A percentile compares a stretch with the other conserved stretches of the same genome.
phyloP scores from a whole-genome alignment of 2,113 vertebrate species.

The Todiramphus saurophagus region DNA sequence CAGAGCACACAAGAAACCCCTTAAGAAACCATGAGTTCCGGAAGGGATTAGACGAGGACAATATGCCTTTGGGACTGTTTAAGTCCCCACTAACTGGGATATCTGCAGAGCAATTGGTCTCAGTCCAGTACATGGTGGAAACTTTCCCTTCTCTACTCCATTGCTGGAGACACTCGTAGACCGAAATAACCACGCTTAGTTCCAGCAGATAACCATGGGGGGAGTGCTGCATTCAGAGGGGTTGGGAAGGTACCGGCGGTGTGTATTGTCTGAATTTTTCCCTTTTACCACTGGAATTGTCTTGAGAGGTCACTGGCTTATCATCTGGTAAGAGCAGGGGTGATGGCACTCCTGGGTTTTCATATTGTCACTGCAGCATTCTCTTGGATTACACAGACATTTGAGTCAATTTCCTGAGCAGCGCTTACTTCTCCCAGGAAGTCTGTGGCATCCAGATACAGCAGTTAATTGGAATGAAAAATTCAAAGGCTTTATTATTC shows the following conservation, averaged over 20 bases:
- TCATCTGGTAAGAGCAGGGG: not conserved
- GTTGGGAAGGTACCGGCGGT: rapidly evolving
- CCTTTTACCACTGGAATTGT: not conserved
- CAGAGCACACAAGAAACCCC: not conserved
- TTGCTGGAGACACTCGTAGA: not conserved
- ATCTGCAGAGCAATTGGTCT: not conserved
- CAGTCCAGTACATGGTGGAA: not conserved
- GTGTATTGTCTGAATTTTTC: not conserved
- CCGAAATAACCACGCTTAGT: not conserved
- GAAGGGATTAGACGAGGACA: not conserved
- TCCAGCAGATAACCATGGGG: not conserved
- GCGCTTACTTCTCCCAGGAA: not conserved
- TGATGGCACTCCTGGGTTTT: not conserved
- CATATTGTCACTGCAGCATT: not conserved
- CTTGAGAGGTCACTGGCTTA: not conserved
- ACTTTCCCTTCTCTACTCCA: not conserved
- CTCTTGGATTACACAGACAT: not conserved
- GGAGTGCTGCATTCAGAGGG: not conserved
- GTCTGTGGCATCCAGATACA: not conserved
- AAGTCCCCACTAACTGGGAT: not conserved
- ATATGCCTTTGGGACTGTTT: not conserved
- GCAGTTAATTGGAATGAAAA: not conserved
- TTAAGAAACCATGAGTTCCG: not conserved
- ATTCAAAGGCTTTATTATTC: not conserved
- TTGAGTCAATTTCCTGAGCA: not conserved